Evolutionary conservation across 1,140 invertebrate species (phyloP).

Genomic region (Maniola jurtina): DNA sequence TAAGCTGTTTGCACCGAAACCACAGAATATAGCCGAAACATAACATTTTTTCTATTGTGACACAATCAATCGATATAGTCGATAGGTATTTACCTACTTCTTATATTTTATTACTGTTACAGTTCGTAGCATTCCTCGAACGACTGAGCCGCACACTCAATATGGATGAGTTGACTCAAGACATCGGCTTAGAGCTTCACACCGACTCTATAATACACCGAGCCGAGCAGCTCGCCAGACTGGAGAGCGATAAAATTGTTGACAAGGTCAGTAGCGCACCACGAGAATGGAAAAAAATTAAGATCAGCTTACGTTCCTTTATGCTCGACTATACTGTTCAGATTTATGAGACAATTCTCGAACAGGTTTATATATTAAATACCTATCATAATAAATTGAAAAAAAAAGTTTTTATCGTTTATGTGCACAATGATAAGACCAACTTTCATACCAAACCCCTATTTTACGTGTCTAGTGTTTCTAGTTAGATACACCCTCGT

Average conservation of each 20-base stretch:
- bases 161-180: constrained; percentile 88
- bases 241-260: constrained; percentile 88
- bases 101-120: constrained; percentile 23
- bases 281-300: constrained; percentile 38
- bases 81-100: not conserved
- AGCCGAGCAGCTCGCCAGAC: constrained; percentile 86
- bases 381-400: too few species aligned
- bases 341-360: constrained; percentile 17
- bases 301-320: constrained; percentile 27
- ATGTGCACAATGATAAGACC: too few species aligned
- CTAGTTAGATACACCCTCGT: too few species aligned
- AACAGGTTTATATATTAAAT: not conserved
- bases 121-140: constrained; percentile 88
- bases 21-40: not conserved
- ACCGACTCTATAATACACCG: constrained; percentile 87
- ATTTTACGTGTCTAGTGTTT: too few species aligned
- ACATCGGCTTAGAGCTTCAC: constrained; percentile 88
- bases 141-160: constrained; percentile 85
- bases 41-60: not conserved
- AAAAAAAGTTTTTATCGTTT: too few species aligned
- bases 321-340: not conserved
- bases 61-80: too few species aligned
- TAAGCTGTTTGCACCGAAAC: too few species aligned
- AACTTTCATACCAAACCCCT: too few species aligned
- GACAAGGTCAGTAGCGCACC: constrained; percentile 82